Percentiles rank a stretch among this genome's conserved stretches.
Conservation (phyloP, 2,888 invertebrate species). For the Dugesia japonica region DNA sequence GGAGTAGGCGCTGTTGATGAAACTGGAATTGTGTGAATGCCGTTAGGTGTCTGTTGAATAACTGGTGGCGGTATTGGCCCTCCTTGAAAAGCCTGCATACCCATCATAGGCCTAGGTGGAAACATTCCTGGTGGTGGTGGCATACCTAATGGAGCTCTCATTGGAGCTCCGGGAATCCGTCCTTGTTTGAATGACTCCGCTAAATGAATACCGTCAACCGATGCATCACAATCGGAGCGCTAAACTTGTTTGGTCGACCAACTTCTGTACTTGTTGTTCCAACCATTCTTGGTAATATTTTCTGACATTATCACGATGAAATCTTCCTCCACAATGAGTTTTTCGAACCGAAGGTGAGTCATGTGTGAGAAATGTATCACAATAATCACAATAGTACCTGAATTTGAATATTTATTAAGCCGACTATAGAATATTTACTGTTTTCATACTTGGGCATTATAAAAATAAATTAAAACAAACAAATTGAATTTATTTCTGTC, state of each 20-base stretch:
- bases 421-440: neutral
- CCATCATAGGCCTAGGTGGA: neutral
- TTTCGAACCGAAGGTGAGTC: slow-evolving; percentile 78
- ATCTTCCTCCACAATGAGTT: slow-evolving; percentile 93
- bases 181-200: slow-evolving; percentile 30
- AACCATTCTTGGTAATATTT: slow-evolving; percentile 99
- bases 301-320: slow-evolving; percentile 97
- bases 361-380: slow-evolving; percentile 83
- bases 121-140: neutral
- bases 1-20: neutral
- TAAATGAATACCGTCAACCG: neutral
- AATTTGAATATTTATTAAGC: neutral
- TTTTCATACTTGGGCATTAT: slow-evolving; percentile 8
- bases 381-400: slow-evolving; percentile 98
- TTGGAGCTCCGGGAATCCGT: neutral
- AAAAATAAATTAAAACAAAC: neutral
- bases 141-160: neutral
- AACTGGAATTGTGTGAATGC: slow-evolving; percentile 8
- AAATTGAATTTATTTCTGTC: no score
- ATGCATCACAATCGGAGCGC: neutral
- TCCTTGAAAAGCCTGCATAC: neutral
- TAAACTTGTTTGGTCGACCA: slow-evolving; percentile 63
- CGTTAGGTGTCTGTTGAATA: neutral
- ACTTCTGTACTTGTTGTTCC: slow-evolving; percentile 95
- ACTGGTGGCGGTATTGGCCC: neutral